A percentile compares a stretch with the other conserved stretches of the same genome.
Evolutionary conservation across 2,888 invertebrate species (phyloP).

Genomic region (Stegana nigrithorax): DNA sequence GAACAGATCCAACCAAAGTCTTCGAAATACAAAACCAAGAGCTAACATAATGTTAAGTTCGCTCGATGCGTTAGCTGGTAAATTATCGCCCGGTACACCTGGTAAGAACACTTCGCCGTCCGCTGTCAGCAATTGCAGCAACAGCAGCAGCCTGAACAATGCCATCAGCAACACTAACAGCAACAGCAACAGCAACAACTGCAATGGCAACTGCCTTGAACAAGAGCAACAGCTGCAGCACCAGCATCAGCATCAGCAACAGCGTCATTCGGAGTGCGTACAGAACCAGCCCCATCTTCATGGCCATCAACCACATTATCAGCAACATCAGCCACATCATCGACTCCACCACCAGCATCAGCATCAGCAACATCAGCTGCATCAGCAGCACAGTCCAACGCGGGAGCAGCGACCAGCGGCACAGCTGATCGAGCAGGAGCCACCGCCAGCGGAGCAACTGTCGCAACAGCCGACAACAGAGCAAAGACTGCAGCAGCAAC

Average conservation of each 20-base stretch:
- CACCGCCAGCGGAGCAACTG: slow-evolving; percentile 23
- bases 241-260: background rate
- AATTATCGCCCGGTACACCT: slow-evolving; percentile 87
- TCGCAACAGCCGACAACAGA: slow-evolving; percentile 36
- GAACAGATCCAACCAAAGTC: slow-evolving; percentile 15
- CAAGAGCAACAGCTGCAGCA: background rate
- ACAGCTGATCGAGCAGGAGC: slow-evolving; percentile 24
- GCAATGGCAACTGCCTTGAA: slow-evolving; percentile 19
- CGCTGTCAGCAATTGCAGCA: too few species aligned
- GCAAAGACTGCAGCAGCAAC: slow-evolving; percentile 24
- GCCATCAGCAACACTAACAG: too few species aligned
- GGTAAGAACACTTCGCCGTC: too few species aligned
- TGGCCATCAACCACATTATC: background rate
- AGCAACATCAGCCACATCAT: slow-evolving; percentile 12
- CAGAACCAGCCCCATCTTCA: background rate
- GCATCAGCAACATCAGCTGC: slow-evolving; percentile 26
- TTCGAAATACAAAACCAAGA: slow-evolving; percentile 30
- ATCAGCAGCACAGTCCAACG: slow-evolving; percentile 27
- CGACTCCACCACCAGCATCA: slow-evolving; percentile 14
- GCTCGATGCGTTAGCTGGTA: slow-evolving; percentile 88
- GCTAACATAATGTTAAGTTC: slow-evolving; percentile 81
- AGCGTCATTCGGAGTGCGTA: background rate
- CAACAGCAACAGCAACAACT: slow-evolving; percentile 46
- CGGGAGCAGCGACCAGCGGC: slow-evolving; percentile 10
- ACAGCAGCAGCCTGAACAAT: slow-evolving; percentile 27